These are phyloP conservation scores for Crotalus horridus DNA, from an alignment of 2,113 vertebrate genomes.

Conservation along the genomic window DNA sequence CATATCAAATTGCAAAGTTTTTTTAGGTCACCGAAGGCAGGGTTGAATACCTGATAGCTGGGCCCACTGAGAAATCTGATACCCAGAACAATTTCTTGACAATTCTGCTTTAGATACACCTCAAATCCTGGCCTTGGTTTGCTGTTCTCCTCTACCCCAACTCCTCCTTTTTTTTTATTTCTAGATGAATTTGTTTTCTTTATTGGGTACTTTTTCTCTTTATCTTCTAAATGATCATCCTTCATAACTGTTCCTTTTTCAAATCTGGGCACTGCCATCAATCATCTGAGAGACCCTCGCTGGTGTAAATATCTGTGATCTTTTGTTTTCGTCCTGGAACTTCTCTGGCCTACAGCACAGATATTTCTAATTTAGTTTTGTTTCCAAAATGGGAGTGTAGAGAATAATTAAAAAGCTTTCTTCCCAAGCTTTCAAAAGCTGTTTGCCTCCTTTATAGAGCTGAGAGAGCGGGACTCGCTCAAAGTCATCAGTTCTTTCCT, in stretches of 20 bases:
- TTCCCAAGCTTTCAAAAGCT: not conserved
- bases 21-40: no score
- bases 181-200: not conserved
- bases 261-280: not conserved
- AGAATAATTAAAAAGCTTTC: not conserved
- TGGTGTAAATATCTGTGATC: not conserved
- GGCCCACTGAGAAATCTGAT: no score
- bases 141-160: not conserved
- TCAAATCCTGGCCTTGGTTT: not conserved
- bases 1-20: no score
- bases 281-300: not conserved
- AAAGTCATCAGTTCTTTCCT: not conserved
- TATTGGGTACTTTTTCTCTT: not conserved
- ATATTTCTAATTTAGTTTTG: not conserved
- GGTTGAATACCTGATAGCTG: no score
- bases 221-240: not conserved
- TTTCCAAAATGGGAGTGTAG: not conserved
- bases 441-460: no score
- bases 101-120: not conserved
- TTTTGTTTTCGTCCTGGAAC: not conserved
- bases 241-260: not conserved
- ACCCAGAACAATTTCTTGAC: not conserved
- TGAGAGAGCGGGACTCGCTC: not conserved
- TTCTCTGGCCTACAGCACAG: not conserved
- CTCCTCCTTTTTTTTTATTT: not conserved